Conservation (phyloP, 1,140 invertebrate species). For the Melanaphis sacchari region DNA sequence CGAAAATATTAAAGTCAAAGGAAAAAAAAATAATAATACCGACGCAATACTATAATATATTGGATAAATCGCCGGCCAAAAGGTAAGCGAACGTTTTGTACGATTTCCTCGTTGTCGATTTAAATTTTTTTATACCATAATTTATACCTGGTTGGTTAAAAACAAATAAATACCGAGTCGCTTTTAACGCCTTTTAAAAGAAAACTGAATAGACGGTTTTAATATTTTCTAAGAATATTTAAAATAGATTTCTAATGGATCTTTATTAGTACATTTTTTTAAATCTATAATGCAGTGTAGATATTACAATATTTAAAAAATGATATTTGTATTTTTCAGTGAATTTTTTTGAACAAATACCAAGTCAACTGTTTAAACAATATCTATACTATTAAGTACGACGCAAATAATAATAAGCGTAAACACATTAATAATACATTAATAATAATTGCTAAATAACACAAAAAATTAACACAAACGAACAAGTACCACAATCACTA, state of each 20-base stretch:
- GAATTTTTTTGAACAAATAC: background rate
- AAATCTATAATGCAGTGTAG: background rate
- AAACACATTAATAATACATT: background rate
- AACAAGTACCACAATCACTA: too few relatives aligned
- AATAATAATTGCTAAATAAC: background rate
- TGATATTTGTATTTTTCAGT: background rate
- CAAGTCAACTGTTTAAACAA: constrained; percentile 10
- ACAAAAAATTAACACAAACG: too few relatives aligned
- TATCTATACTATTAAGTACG: background rate
- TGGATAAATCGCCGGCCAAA: background rate
- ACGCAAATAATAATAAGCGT: background rate
- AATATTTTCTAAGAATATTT: background rate
- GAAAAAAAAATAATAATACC: background rate
- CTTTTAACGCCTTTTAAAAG: background rate
- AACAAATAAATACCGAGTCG: background rate
- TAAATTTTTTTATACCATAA: background rate
- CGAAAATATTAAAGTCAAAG: background rate
- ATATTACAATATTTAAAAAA: background rate
- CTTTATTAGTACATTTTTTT: background rate
- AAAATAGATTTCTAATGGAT: background rate
- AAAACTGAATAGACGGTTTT: too few relatives aligned
- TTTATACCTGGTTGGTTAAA: too few relatives aligned
- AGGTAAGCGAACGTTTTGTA: background rate
- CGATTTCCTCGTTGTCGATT: background rate
- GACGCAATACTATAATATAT: background rate